Conservation (phyloP, 2,113 vertebrate genomes). For the Leuciscus idus region DNA sequence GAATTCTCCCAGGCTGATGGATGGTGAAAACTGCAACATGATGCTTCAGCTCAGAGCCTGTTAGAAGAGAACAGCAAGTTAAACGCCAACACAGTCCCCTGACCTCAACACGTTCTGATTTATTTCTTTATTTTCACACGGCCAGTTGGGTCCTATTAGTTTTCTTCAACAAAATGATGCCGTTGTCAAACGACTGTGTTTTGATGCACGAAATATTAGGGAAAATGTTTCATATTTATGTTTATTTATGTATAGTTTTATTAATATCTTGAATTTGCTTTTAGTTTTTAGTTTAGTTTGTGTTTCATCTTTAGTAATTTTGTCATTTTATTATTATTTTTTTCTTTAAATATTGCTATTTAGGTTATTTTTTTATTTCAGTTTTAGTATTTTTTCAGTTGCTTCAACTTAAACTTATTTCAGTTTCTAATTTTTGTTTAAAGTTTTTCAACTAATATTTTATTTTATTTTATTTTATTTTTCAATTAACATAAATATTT, state of each 20-base stretch:
- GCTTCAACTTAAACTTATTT: no score
- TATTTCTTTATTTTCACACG: not conserved
- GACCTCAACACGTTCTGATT: not conserved
- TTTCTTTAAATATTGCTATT: no score
- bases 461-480: no score
- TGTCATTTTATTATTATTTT: no score
- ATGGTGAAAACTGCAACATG: slow-evolving; percentile 39
- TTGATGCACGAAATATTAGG: not conserved
- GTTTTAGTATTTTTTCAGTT: no score
- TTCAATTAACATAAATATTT: no score
- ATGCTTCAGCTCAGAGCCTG: slow-evolving; percentile 14
- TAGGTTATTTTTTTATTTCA: no score
- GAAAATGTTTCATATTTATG: slow-evolving; percentile 4
- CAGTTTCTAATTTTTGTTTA: no score
- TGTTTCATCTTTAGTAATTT: no score
- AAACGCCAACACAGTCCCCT: slow-evolving; percentile 4
- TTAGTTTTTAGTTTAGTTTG: no score
- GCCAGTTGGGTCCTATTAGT: not conserved
- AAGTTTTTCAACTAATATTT: no score
- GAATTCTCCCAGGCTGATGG: slow-evolving; percentile 33
- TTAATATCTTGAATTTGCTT: not conserved
- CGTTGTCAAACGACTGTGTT: not conserved
- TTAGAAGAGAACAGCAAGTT: slow-evolving; percentile 34
- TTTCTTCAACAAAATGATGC: not conserved
- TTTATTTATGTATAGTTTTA: not conserved